Conservation (phyloP, 1,140 invertebrate genomes). For the Conopomorpha cramerella region DNA sequence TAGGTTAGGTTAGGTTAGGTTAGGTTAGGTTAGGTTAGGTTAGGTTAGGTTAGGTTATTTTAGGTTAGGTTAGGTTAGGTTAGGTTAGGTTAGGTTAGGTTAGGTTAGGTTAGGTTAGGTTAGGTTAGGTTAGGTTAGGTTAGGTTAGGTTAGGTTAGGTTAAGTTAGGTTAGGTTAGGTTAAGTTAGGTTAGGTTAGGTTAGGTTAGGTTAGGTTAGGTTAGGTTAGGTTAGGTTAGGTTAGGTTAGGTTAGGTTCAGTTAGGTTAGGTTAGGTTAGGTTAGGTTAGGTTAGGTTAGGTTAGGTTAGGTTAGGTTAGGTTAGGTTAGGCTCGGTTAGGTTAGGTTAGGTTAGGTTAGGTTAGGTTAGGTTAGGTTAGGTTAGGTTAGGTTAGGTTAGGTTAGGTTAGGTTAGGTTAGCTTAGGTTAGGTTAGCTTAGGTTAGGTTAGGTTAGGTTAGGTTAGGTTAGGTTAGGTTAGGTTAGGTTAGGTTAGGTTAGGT, state of each 20-base stretch:
- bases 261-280: constrained; percentile 9
- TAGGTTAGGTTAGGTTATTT: too few species aligned
- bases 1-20: background rate
- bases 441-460: background rate
- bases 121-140: constrained; percentile 3
- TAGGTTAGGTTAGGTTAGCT: constrained; percentile 11
- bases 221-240: constrained; percentile 3
- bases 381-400: constrained; percentile 11
- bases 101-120: background rate
- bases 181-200: background rate
- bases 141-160: constrained; percentile 2
- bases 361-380: constrained; percentile 8
- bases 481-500: constrained; percentile 6
- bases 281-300: constrained; percentile 5
- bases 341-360: constrained; percentile 4
- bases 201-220: constrained; percentile 2
- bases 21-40: too few species aligned
- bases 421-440: constrained; percentile 6
- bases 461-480: background rate
- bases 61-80: too few species aligned
- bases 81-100: too few species aligned
- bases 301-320: constrained; percentile 5
- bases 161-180: constrained; percentile 2
- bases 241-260: constrained; percentile 4
- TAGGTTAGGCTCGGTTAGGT: constrained; percentile 4